Evolutionary conservation across 2,113 vertebrate genomes (phyloP).

Genomic region (Boulengeromyrus knoepffleri): DNA sequence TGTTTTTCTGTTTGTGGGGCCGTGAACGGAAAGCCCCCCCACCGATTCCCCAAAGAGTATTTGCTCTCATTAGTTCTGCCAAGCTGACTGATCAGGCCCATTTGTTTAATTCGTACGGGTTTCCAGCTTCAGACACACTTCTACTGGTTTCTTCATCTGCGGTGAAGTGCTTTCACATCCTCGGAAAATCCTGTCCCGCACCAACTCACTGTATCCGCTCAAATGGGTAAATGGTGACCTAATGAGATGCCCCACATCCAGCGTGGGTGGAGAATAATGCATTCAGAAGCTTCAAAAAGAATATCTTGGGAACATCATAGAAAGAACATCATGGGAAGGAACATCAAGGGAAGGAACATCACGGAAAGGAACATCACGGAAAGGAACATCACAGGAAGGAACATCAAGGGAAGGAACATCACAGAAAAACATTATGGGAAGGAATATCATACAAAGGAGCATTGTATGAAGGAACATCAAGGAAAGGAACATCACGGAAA

Average conservation of each 20-base stretch:
- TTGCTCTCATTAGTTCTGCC: constrained; percentile 14
- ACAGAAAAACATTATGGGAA: not conserved
- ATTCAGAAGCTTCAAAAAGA: not conserved
- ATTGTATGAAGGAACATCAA: not conserved
- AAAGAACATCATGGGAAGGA: not conserved
- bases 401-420: not conserved
- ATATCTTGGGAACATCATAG: not conserved
- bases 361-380: not conserved
- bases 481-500: not conserved
- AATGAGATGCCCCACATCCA: not conserved
- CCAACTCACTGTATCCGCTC: not conserved
- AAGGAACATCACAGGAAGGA: not conserved
- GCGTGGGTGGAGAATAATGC: not conserved
- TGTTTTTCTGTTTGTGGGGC: not conserved
- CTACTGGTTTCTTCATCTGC: not conserved
- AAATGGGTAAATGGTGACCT: not conserved
- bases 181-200: not conserved
- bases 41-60: constrained; percentile 3
- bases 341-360: not conserved
- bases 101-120: constrained; percentile 19
- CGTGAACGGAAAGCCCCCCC: not conserved
- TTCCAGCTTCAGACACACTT: not conserved
- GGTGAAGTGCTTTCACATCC: not conserved
- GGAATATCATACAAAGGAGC: not conserved
- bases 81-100: constrained; percentile 7